Conservation (phyloP, 2,113 vertebrate species). For the Mandrillus leucophaeus region DNA sequence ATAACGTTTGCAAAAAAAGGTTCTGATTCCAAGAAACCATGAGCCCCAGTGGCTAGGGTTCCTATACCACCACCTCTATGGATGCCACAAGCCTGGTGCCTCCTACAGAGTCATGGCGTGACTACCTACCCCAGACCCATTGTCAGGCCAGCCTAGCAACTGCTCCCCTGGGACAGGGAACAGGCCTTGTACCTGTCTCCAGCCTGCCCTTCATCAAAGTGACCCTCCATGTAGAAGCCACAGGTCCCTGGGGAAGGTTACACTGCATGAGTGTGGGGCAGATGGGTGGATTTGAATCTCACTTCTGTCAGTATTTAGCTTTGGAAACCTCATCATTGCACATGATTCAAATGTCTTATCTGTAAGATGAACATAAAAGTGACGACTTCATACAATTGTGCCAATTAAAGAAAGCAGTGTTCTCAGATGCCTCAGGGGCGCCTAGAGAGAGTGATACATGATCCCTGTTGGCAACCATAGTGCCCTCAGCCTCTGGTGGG, state of each 20-base stretch:
- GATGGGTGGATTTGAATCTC: fast-evolving
- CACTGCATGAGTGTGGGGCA: fast-evolving
- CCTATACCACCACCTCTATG: fast-evolving
- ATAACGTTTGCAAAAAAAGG: not conserved
- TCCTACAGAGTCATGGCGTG: not conserved
- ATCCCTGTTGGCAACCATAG: not conserved
- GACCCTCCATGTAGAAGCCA: not conserved
- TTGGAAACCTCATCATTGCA: not conserved
- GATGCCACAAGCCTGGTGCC: fast-evolving
- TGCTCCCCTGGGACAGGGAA: no score
- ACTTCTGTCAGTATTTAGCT: not conserved
- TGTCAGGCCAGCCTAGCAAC: no score
- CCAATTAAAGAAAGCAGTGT: fast-evolving
- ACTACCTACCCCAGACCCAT: no score
- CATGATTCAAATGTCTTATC: no score
- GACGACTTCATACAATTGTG: fast-evolving
- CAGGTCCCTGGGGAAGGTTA: fast-evolving
- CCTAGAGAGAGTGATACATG: fast-evolving
- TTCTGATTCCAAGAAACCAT: not conserved
- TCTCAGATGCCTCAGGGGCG: not conserved
- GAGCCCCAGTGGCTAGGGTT: not conserved
- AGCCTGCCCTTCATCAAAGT: no score
- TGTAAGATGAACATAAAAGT: fast-evolving
- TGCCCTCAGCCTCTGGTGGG: fast-evolving
- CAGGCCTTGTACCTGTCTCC: fast-evolving